Evolutionary conservation across 2,888 invertebrate genomes (phyloP).

Genomic region (Girardia tigrina): DNA sequence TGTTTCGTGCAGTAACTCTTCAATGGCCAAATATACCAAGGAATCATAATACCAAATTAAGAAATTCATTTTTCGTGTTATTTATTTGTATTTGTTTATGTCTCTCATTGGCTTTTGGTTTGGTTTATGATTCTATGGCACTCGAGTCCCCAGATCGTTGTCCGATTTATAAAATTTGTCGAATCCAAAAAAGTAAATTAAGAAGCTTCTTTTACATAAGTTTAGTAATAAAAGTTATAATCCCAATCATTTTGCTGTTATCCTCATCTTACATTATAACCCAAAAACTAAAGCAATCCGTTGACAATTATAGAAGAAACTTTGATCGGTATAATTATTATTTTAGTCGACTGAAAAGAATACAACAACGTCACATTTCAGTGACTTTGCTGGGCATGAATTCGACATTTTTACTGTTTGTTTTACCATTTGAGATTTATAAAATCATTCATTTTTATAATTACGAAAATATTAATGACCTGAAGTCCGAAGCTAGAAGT

Average conservation of each 20-base stretch:
- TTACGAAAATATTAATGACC: background rate
- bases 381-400: constrained; percentile 33
- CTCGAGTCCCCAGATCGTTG: background rate
- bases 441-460: constrained; percentile 20
- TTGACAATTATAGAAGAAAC: background rate
- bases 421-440: constrained; percentile 31
- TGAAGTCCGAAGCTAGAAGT: background rate
- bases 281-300: background rate
- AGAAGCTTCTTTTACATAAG: constrained; percentile 28
- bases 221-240: constrained; percentile 27
- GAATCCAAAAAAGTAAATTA: constrained; percentile 29
- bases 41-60: background rate
- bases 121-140: constrained; percentile 17
- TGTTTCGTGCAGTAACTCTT: constrained; percentile 25
- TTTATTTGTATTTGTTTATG: background rate
- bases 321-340: background rate
- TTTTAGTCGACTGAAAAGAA: background rate
- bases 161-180: background rate
- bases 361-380: constrained; percentile 33
- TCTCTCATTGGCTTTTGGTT: background rate
- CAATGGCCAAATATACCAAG: constrained; percentile 28
- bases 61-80: constrained; percentile 26
- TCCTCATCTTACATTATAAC: constrained; percentile 29
- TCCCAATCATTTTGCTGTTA: constrained; percentile 31
- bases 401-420: constrained; percentile 34